phyloP scores from a whole-genome alignment of 64 coral and sea anemone genomes.

The Pocillopora damicornis region DNA sequence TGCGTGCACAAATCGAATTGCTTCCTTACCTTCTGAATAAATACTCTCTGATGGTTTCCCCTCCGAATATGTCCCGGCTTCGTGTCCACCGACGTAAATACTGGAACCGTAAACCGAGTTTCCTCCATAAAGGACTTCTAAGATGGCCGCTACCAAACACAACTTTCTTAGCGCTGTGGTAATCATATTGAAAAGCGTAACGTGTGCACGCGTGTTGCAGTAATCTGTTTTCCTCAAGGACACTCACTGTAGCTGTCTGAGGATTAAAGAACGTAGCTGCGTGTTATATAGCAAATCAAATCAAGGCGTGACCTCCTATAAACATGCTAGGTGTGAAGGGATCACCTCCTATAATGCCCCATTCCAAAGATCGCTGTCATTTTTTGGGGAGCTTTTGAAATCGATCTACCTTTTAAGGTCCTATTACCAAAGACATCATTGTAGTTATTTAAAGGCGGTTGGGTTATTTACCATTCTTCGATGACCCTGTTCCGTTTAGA shows the following conservation, averaged over 20 bases:
- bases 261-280: background rate
- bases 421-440: background rate
- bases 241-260: too few species aligned
- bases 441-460: background rate
- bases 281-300: background rate
- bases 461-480: background rate
- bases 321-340: background rate
- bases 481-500: background rate
- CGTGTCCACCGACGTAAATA: slow-evolving; percentile 32
- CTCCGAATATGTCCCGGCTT: slow-evolving; percentile 7
- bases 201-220: background rate
- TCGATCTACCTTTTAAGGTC: background rate
- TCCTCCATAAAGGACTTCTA: background rate
- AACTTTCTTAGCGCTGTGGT: background rate
- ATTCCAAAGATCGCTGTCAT: background rate
- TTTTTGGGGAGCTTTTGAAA: background rate
- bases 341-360: background rate
- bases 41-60: background rate
- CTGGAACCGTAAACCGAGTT: slow-evolving; percentile 3
- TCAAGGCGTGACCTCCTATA: background rate
- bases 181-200: background rate
- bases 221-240: background rate
- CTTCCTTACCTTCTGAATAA: slow-evolving; percentile 24
- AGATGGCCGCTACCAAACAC: background rate
- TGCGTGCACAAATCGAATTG: background rate